A percentile compares a stretch with the other conserved stretches of the same genome.
Evolutionary conservation across 2,113 vertebrate genomes (phyloP).

Genomic region (Platichthys stellatus): DNA sequence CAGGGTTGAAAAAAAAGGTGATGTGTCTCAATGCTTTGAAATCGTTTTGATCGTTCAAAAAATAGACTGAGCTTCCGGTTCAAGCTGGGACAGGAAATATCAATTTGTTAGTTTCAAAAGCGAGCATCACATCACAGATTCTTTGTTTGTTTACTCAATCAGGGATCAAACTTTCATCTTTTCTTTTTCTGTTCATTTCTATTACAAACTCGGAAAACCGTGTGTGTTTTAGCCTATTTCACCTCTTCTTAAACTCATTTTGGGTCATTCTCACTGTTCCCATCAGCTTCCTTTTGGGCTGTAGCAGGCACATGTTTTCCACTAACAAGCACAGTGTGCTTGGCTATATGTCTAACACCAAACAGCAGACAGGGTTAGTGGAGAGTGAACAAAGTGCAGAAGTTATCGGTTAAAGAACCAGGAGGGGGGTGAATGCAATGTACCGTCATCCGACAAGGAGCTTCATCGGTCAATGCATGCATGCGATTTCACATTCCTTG

Average conservation of each 20-base stretch:
- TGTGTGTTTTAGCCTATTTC: no score
- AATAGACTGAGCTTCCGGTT: no score
- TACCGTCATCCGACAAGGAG: neutral
- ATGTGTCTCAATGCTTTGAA: no score
- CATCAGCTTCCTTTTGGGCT: no score
- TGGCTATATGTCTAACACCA: neutral
- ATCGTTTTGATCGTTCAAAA: no score
- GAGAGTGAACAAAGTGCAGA: neutral
- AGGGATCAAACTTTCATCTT: no score
- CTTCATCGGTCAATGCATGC: neutral
- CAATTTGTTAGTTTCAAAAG: neutral
- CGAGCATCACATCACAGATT: neutral
- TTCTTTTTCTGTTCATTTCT: neutral
- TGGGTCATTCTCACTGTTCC: no score
- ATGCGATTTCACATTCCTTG: neutral
- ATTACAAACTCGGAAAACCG: neutral
- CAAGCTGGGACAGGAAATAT: no score
- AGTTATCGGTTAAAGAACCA: neutral
- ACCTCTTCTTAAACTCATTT: no score
- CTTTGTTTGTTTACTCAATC: neutral
- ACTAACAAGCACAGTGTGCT: no score
- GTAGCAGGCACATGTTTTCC: no score
- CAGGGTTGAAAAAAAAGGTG: neutral
- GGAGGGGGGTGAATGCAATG: neutral
- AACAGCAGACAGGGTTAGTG: neutral